Percentiles rank a stretch among this genome's conserved stretches.
Evolutionary conservation across 2,113 vertebrate genomes (phyloP).

Genomic region (Nesoenas mayeri): DNA sequence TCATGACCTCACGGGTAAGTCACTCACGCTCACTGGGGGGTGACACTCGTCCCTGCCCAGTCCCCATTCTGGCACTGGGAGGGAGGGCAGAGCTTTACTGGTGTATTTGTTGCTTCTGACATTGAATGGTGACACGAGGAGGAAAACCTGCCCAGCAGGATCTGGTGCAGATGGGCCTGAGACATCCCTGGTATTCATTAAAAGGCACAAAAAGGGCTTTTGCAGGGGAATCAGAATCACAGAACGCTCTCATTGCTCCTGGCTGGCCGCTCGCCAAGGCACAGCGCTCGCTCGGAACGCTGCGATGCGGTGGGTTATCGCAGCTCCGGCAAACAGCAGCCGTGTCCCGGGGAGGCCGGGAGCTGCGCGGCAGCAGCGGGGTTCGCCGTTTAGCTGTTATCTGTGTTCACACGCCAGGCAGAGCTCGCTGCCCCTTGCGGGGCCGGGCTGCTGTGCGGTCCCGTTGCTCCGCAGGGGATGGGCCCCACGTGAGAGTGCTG

Average conservation of each 20-base stretch:
- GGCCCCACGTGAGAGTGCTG: not conserved
- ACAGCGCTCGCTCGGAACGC: not conserved
- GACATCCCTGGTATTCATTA: not conserved
- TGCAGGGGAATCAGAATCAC: not conserved
- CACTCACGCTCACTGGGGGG: fast-evolving
- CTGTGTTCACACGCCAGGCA: not conserved
- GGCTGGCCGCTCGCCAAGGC: not conserved
- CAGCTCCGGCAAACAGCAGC: not conserved
- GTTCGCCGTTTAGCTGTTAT: not conserved
- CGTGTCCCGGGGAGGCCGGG: not conserved
- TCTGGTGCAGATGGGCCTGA: not conserved
- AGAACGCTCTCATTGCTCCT: not conserved
- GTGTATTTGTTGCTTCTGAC: not conserved
- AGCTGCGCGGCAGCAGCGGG: not conserved
- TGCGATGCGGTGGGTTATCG: not conserved
- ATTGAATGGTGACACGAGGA: not conserved
- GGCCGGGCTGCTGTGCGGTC: not conserved
- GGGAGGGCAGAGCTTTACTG: not conserved
- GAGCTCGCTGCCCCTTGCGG: too few species aligned
- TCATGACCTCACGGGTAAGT: slow-evolving; percentile 94
- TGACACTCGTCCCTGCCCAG: fast-evolving
- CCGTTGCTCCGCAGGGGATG: not conserved
- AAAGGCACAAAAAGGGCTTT: not conserved
- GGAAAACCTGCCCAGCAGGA: not conserved
- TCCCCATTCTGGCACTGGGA: not conserved